A percentile compares a stretch with the other conserved stretches of the same genome.
phyloP scores from a whole-genome alignment of 2,113 vertebrate species.

The Peromyscus californicus region DNA sequence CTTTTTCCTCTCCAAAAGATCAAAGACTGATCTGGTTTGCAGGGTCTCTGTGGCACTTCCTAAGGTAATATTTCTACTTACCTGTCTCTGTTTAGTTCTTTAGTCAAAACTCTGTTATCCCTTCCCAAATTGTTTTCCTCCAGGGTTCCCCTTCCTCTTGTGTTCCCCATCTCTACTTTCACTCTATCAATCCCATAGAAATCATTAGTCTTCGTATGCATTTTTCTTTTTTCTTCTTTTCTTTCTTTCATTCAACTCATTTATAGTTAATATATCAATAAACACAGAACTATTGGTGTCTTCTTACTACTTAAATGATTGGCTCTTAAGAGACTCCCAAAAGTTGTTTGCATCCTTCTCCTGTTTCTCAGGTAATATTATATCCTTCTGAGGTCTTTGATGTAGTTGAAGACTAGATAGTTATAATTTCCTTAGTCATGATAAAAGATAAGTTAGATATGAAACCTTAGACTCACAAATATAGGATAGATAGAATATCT shows the following conservation, averaged over 20 bases:
- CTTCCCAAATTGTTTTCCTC: neutral
- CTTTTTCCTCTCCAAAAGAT: neutral
- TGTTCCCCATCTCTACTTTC: neutral
- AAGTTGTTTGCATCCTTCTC: too few relatives aligned
- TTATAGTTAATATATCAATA: neutral
- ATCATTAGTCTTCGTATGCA: neutral
- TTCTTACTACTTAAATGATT: neutral
- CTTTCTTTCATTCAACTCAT: neutral
- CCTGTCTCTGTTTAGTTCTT: neutral
- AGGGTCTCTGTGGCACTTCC: neutral
- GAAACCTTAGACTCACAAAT: too few relatives aligned
- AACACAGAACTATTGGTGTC: neutral
- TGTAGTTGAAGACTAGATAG: too few relatives aligned
- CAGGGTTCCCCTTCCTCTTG: neutral
- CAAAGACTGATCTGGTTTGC: neutral
- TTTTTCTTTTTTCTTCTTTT: neutral
- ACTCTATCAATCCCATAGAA: neutral
- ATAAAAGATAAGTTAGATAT: too few relatives aligned
- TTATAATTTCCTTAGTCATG: too few relatives aligned
- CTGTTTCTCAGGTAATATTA: too few relatives aligned
- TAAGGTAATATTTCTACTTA: neutral
- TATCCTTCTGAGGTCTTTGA: too few relatives aligned
- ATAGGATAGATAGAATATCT: too few relatives aligned
- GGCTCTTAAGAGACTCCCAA: too few relatives aligned
- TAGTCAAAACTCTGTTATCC: neutral